These are phyloP conservation scores for Helicoverpa assulta DNA, from an alignment of 2,888 invertebrate genomes.

Conservation along the genomic window DNA sequence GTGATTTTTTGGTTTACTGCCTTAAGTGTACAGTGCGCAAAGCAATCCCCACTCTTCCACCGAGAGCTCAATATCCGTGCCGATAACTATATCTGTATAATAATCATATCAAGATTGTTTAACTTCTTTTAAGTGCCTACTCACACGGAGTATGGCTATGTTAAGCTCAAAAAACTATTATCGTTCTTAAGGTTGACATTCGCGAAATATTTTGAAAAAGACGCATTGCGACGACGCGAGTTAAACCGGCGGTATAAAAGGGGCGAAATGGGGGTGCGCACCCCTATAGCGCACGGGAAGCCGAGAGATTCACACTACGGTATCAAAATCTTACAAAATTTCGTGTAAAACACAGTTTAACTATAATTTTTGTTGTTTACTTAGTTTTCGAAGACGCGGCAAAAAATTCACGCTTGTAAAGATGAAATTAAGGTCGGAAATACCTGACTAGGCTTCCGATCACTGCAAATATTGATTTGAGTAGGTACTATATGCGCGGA, in stretches of 20 bases:
- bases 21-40: too few relatives aligned
- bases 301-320: background rate
- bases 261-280: background rate
- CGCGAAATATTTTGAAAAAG: background rate
- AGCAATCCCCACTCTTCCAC: too few relatives aligned
- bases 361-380: background rate
- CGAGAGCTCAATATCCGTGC: too few relatives aligned
- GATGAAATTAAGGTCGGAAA: background rate
- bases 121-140: too few relatives aligned
- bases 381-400: background rate
- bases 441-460: background rate
- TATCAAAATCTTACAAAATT: background rate
- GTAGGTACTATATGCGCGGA: background rate
- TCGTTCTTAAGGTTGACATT: background rate
- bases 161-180: too few relatives aligned
- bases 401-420: background rate
- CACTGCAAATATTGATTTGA: background rate
- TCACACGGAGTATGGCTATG: too few relatives aligned
- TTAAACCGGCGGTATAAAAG: background rate
- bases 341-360: background rate
- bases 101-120: too few relatives aligned
- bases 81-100: too few relatives aligned
- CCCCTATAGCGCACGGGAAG: background rate
- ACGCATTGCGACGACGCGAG: constrained; percentile 10
- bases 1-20: too few relatives aligned